Evolutionary conservation across 2,113 vertebrate genomes (phyloP).

Genomic region (Indicator maculatus): DNA sequence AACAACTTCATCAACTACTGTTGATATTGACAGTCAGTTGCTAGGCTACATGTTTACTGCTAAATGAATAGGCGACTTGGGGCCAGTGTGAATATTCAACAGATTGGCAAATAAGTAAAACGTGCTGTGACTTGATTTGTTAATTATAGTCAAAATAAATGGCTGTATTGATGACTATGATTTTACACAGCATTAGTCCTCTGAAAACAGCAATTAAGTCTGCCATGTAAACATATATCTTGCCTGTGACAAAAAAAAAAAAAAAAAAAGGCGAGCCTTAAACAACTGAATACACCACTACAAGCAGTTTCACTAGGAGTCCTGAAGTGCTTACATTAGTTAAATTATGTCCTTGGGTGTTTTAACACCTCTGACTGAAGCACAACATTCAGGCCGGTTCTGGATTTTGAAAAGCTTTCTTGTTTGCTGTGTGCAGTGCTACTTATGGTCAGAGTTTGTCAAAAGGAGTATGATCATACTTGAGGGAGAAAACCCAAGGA

Average conservation of each 20-base stretch:
- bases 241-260: conserved; percentile 58
- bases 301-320: conserved; percentile 50
- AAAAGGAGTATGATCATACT: neutral
- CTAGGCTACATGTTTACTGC: conserved; percentile 82
- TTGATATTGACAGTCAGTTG: conserved; percentile 86
- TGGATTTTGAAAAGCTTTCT: conserved; percentile 57
- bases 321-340: conserved; percentile 65
- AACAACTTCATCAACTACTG: conserved; percentile 84
- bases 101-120: conserved; percentile 84
- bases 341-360: conserved; percentile 67
- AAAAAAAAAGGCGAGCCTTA: neutral
- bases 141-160: conserved; percentile 74
- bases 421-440: neutral
- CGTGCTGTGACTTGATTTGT: conserved; percentile 83
- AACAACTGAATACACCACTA: conserved; percentile 55
- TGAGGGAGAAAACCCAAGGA: neutral
- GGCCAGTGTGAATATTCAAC: conserved; percentile 82
- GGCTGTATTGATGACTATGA: conserved; percentile 78
- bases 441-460: conserved; percentile 44
- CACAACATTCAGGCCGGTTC: neutral
- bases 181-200: conserved; percentile 68
- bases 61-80: conserved; percentile 79
- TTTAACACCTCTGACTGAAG: conserved; percentile 63
- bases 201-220: conserved; percentile 64
- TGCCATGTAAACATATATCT: conserved; percentile 67